Base-by-base conservation (phyloP, 2,888 invertebrate genomes). In the Dryobota labecula region DNA sequence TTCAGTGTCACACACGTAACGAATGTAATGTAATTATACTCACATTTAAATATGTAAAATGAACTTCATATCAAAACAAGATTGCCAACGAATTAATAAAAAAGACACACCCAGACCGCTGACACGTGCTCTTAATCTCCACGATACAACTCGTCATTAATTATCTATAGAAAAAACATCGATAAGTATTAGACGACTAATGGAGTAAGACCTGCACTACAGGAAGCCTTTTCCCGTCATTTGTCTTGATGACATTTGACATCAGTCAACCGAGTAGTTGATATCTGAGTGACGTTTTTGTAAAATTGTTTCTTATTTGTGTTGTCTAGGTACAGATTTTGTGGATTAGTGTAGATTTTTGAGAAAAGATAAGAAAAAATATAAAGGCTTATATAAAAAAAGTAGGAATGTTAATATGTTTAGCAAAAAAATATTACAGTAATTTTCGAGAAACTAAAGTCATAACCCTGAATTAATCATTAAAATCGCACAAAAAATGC, bases 231-330 rank as follows among this genome's bases (percentile, higher is more conserved):
- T 89, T 89, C 89, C 90, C 90, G 90, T 89, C 93, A 95, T 95
- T 95, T 94, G 94, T 96, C 94, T 93, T 89, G 78, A 86, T 94
- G 95, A 94, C 95, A 92, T 93, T 93, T 94, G 94, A 94, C 94
- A 96, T 96, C 94, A 95, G 83, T 95, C 95, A 95, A 92, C 85
- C 87, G 83, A 86, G 89, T 89, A 82, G 86, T 88, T 88, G 83
- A 86, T 90, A 90, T 90, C 90, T 89, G 89, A 83, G 84, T 88
- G 87, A 87, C 83, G 63, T 69, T 72, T 70, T 76, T 78, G 47
- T 73, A 24, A 41, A 71, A 60, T 60, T 33, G 38, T 73, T 70
- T 64, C 18, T 54, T 9, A 47, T 20, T 57, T 53, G n/a, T 41
- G 13, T 27, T 30, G 2, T 20, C 24, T 43, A 30, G n/a, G 30